Evolutionary conservation across 2,888 invertebrate genomes (phyloP).

Genomic region (Stenotaenia linearis): DNA sequence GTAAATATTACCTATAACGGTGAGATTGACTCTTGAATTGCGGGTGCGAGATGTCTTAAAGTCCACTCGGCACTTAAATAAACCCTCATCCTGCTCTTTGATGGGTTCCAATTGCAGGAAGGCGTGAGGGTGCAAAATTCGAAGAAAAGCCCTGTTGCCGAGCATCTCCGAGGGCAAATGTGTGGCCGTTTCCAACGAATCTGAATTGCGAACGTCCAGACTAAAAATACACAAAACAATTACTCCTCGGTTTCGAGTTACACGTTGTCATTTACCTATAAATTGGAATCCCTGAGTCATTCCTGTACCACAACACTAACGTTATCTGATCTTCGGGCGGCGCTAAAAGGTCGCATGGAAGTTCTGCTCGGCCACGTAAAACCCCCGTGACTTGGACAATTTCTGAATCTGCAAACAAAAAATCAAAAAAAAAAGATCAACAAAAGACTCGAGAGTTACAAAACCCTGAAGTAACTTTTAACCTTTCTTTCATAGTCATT

Average conservation of each 20-base stretch:
- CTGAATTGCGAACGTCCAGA: conserved; percentile 21
- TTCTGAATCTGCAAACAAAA: conserved; percentile 53
- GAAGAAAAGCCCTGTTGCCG: conserved; percentile 5
- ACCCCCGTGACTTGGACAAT: conserved; percentile 75
- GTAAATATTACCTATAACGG: conserved; percentile 24
- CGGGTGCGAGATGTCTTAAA: conserved; percentile 28
- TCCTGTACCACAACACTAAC: conserved; percentile 16
- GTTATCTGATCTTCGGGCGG: conserved; percentile 13
- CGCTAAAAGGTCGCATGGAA: conserved; percentile 78
- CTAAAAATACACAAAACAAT: background rate
- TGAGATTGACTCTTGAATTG: conserved; percentile 28
- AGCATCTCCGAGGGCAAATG: background rate
- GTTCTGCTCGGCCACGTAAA: conserved; percentile 77
- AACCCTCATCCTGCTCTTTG: conserved; percentile 27
- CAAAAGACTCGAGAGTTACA: background rate
- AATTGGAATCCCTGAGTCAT: conserved; percentile 21
- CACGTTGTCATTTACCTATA: background rate
- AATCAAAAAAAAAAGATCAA: conserved; percentile 39
- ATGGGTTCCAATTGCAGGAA: conserved; percentile 29
- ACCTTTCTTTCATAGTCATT: background rate
- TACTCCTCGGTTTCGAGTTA: background rate
- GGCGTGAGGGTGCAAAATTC: background rate
- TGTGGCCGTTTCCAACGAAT: background rate
- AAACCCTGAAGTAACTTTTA: background rate
- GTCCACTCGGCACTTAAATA: conserved; percentile 31